These are phyloP conservation scores for Ophiothrix spiculata DNA, from an alignment of 35 echinoderm and acorn worm species.

Conservation along the genomic window DNA sequence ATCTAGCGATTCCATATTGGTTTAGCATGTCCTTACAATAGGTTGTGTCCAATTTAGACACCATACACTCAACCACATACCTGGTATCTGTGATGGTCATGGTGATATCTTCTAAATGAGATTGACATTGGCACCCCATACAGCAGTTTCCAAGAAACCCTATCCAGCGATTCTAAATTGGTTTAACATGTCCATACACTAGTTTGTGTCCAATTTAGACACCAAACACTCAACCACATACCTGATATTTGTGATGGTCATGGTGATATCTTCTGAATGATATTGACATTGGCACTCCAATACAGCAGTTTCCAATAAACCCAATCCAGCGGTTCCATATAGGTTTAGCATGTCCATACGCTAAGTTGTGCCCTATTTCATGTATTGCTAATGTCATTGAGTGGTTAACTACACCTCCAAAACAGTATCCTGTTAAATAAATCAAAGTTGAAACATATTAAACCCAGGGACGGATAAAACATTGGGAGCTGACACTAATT, in stretches of 20 bases:
- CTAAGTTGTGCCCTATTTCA: conserved; percentile 90
- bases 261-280: conserved; percentile 80
- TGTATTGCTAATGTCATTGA: conserved; percentile 90
- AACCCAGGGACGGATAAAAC: no score
- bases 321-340: conserved; percentile 87
- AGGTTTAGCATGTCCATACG: conserved; percentile 61
- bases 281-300: conserved; percentile 85
- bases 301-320: conserved; percentile 79
- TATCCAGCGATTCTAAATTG: no score
- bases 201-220: no score
- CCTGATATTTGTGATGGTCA: no score
- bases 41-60: conserved; percentile 92
- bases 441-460: no score
- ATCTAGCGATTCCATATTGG: conserved; percentile 82
- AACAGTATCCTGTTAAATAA: conserved; percentile 79
- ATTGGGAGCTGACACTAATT: no score
- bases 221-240: no score
- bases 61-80: conserved; percentile 78
- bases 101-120: no score
- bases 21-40: conserved; percentile 66
- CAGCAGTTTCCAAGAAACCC: no score
- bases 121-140: no score
- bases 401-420: conserved; percentile 95
- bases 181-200: no score
- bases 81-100: conserved; percentile 86